Percentiles rank a stretch among this genome's conserved stretches.
These are phyloP conservation scores for Tetrao urogallus DNA, from an alignment of 2,113 vertebrate genomes.

Conservation along the genomic window DNA sequence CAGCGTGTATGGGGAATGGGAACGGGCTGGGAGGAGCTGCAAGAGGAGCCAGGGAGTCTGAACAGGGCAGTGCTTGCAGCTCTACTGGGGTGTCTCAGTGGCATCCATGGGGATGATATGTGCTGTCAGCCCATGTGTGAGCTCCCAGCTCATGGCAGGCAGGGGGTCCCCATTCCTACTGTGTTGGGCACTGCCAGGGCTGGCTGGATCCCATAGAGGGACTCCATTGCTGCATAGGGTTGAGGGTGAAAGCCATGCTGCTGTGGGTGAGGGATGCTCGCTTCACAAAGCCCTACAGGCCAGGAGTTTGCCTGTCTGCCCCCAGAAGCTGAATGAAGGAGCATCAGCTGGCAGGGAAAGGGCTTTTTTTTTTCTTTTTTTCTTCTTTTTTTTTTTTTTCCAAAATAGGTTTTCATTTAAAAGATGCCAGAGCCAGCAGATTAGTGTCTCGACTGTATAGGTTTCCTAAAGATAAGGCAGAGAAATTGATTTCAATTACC, in stretches of 20 bases:
- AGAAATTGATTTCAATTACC: slow-evolving; percentile 88
- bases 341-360: background rate
- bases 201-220: background rate
- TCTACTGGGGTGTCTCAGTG: background rate
- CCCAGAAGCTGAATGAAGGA: background rate
- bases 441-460: slow-evolving; percentile 82
- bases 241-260: background rate
- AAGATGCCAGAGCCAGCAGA: slow-evolving; percentile 77
- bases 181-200: background rate
- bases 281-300: background rate
- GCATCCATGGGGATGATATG: too few species aligned
- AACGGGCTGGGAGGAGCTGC: background rate
- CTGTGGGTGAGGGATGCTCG: background rate
- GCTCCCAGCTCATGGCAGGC: too few species aligned
- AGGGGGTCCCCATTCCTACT: background rate
- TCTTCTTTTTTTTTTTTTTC: background rate
- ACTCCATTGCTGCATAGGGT: too few species aligned
- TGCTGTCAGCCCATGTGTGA: rapidly evolving
- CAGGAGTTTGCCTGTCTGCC: background rate
- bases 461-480: slow-evolving; percentile 85
- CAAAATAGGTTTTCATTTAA: slow-evolving; percentile 75
- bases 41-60: background rate
- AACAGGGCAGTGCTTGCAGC: too few species aligned
- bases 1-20: background rate
- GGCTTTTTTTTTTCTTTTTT: background rate